Evolutionary conservation across 2,797 vertebrate genomes (phyloP), one percentile per base, ranked within the genome.

Genomic region (Semaprochilodus insignis): DNA sequence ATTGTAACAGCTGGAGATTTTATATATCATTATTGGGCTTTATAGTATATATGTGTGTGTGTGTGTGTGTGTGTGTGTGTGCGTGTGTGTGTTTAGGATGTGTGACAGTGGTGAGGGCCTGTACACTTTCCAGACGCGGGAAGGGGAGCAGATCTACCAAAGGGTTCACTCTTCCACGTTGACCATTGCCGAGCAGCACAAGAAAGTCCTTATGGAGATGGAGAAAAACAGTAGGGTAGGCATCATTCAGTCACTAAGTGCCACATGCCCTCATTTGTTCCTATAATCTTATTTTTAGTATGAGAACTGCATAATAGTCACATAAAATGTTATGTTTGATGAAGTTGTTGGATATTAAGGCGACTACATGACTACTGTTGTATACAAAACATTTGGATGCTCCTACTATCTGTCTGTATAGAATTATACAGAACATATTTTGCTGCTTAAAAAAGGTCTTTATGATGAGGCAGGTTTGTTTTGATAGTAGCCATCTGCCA

Each of bases 71-170:
- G 0, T n/a, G 13, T 48, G 44, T 48, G 66, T 67, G 23, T 82
- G 40, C 34, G n/a, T 87, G 21, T 81, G 74, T 72, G 52, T 88
- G 55, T 65, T 21, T 77, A 99, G 97, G 94, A 97, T 98, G 96
- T 99, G 97, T 1, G 97, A 99, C 0, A 96, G 96, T 0, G 97
- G 97, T 0, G 98, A 99, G 91, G 98, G 98, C 11, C 96, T 99
- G 75, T 99, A 98, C 93, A 99, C 97, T 60, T 99, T 99, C 90
- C 97, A 99, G 94, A 99, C 98, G 0, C 95, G 96, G 87, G 97
- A 99, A 17, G 98, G 98, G 0, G 97, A 99, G 81, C 97, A 98
- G 93, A 98, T 99, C 90, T 99, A 99, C 90, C 96, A 99, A 91
- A 94, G 96, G 0, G 97, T 99, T 77, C 98, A 99, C 93, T 96